These are phyloP conservation scores for Dicranocentrus wangi DNA, from an alignment of 2,888 invertebrate genomes.

Conservation along the genomic window DNA sequence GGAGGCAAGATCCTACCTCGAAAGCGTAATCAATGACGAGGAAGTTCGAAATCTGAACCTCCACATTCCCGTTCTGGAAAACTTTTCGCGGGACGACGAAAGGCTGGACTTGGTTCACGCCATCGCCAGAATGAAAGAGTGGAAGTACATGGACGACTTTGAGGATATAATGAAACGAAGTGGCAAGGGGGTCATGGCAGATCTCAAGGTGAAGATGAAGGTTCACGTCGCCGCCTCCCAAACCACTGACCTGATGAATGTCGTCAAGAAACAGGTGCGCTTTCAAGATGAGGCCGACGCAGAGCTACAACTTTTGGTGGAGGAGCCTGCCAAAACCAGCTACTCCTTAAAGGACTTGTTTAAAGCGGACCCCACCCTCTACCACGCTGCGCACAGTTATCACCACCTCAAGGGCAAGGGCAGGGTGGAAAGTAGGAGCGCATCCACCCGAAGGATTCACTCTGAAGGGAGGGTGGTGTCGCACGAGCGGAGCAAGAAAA, in stretches of 20 bases:
- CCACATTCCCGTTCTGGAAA: slow-evolving; percentile 52
- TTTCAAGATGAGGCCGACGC: background rate
- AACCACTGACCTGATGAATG: slow-evolving; percentile 35
- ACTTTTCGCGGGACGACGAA: slow-evolving; percentile 55
- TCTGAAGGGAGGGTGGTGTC: background rate
- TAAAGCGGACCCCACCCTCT: slow-evolving; percentile 39
- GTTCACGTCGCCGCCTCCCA: slow-evolving; percentile 31
- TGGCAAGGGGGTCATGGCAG: background rate
- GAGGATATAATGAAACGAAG: slow-evolving; percentile 31
- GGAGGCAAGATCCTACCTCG: slow-evolving; percentile 48
- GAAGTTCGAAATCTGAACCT: slow-evolving; percentile 25
- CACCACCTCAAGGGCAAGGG: too few relatives aligned
- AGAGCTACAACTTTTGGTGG: background rate
- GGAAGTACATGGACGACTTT: slow-evolving; percentile 55
- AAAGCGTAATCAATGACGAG: slow-evolving; percentile 14
- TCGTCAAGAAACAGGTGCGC: background rate
- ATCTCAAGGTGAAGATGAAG: slow-evolving; percentile 28
- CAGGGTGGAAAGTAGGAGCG: background rate
- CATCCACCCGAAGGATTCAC: background rate
- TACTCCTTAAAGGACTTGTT: slow-evolving; percentile 43
- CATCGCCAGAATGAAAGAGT: slow-evolving; percentile 39
- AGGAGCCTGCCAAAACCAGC: background rate
- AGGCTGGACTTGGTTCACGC: slow-evolving; percentile 45
- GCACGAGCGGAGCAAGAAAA: too few relatives aligned
- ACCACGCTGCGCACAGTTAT: slow-evolving; percentile 29